Evolutionary conservation across 2,797 vertebrate genomes (phyloP).

Genomic region (Chanos chanos): DNA sequence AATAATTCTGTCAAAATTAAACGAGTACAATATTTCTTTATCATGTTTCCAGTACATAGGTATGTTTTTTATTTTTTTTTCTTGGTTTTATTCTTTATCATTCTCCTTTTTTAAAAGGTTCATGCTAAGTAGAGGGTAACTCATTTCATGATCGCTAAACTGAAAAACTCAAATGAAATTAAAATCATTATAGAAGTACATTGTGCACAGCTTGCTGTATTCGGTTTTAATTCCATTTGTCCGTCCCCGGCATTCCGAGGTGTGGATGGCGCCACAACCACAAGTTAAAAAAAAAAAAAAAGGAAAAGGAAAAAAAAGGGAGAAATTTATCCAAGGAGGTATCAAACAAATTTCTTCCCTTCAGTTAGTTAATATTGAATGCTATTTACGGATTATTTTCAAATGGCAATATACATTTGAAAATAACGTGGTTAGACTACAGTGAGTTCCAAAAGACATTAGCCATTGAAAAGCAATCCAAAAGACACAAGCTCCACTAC

Average conservation of each 20-base stretch:
- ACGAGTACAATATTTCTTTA: slow-evolving; percentile 89
- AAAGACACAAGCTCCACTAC: slow-evolving; percentile 26
- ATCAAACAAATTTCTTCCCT: slow-evolving; percentile 27
- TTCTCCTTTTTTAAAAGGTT: slow-evolving; percentile 76
- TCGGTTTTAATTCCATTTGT: slow-evolving; percentile 49
- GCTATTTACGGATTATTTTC: slow-evolving; percentile 33
- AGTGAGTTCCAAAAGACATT: slow-evolving; percentile 32
- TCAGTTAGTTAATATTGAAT: slow-evolving; percentile 32
- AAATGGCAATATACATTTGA: slow-evolving; percentile 56
- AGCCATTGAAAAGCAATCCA: slow-evolving; percentile 28
- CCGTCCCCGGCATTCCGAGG: slow-evolving; percentile 31
- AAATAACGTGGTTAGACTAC: slow-evolving; percentile 43
- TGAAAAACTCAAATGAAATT: slow-evolving; percentile 80
- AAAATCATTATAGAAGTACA: slow-evolving; percentile 68
- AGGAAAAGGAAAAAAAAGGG: slow-evolving; percentile 14
- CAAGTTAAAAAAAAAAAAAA: slow-evolving; percentile 18
- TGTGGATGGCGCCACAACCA: slow-evolving; percentile 23
- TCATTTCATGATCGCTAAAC: slow-evolving; percentile 86
- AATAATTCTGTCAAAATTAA: slow-evolving; percentile 99
- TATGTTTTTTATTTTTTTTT: slow-evolving; percentile 67
- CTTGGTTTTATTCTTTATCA: slow-evolving; percentile 57
- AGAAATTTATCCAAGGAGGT: slow-evolving; percentile 24
- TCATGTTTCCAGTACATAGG: slow-evolving; percentile 90
- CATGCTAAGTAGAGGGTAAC: slow-evolving; percentile 91
- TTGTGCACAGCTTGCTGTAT: slow-evolving; percentile 74